Conservation (phyloP, 2,113 vertebrate genomes). For the Piliocolobus tephrosceles region DNA sequence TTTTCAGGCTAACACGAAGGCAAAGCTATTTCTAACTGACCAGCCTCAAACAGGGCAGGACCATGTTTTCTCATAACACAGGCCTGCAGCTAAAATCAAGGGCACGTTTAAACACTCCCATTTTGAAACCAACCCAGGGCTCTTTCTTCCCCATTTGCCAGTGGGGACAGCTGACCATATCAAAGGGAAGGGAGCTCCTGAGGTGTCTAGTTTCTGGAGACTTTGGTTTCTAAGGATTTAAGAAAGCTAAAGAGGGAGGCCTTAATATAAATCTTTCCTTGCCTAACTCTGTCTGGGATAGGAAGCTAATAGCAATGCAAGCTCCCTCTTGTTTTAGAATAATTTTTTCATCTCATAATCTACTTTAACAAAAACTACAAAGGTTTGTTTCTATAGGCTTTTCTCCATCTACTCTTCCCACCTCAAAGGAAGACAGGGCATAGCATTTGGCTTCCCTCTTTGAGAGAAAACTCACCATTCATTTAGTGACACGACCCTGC, state of each 20-base stretch:
- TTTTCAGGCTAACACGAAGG: background rate
- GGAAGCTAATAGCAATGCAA: background rate
- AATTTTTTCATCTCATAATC: slow-evolving; percentile 52
- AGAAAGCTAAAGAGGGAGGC: background rate
- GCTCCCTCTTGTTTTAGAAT: slow-evolving; percentile 42
- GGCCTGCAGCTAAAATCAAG: background rate
- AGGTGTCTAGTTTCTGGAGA: slow-evolving; percentile 3
- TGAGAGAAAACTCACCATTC: slow-evolving; percentile 48
- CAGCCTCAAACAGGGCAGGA: background rate
- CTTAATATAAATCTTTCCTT: background rate
- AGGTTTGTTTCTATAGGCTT: slow-evolving; percentile 46
- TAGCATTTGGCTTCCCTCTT: slow-evolving; percentile 5
- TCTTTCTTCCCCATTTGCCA: background rate
- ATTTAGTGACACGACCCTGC: slow-evolving; percentile 1
- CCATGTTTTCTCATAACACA: background rate
- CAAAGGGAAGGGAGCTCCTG: slow-evolving; percentile 37
- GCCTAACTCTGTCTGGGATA: background rate
- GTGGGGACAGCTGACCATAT: slow-evolving; percentile 36
- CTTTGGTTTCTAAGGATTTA: slow-evolving; percentile 14
- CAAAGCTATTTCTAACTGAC: background rate
- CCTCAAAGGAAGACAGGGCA: slow-evolving; percentile 57
- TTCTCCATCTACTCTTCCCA: background rate
- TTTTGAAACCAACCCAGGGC: background rate
- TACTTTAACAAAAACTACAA: slow-evolving; percentile 46
- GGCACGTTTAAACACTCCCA: background rate